Evolutionary conservation across 2,888 invertebrate genomes (phyloP), one percentile per base, ranked within the genome.

Genomic region (Dendrolimus houi): DNA sequence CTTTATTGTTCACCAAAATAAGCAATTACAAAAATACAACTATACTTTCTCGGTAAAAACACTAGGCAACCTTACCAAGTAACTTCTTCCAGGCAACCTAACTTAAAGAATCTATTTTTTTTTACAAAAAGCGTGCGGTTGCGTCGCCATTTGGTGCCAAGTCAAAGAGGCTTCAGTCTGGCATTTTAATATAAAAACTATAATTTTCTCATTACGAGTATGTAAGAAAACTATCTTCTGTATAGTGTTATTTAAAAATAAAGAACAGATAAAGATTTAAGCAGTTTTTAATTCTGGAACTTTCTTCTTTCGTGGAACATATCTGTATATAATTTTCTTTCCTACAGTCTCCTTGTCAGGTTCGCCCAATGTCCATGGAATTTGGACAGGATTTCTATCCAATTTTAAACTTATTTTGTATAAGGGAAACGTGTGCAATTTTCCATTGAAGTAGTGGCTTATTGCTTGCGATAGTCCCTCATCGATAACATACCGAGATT

Each of bases 331-430:
- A n/a, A 53, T 55, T 7, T 64, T 66, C 57, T 63, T 61, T 29
- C 58, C 60, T 9, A 17, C 17, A 7, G 57, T 59, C 7, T 53
- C 55, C 53, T 64, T 64, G 8, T 63, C 41, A 2, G 65, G 63
- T 58, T 71, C 65, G 9, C 65, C 70, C 14, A 83, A 52, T 52
- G 74, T 75, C 88, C 88, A 88, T 0, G 88, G 88, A 61, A 88
- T 85, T 69, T 79, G 81, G 1, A 88, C 78, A 0, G 87, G 85
- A 9, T 71, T 81, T 40, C 79, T 74, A 61, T 87, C 86, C 53
- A 88, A 77, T 63, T 79, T 83, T 41, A 87, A 63, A 59, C 73
- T 81, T 56, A 88, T 72, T 66, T 76, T 83, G 63, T 76, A 87
- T n/a, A 88, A 60, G 1, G 87, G 88, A 29, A 87, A 77, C 0